Evolutionary conservation across 2,113 vertebrate genomes (phyloP).

Genomic region (Ciconia maguari): DNA sequence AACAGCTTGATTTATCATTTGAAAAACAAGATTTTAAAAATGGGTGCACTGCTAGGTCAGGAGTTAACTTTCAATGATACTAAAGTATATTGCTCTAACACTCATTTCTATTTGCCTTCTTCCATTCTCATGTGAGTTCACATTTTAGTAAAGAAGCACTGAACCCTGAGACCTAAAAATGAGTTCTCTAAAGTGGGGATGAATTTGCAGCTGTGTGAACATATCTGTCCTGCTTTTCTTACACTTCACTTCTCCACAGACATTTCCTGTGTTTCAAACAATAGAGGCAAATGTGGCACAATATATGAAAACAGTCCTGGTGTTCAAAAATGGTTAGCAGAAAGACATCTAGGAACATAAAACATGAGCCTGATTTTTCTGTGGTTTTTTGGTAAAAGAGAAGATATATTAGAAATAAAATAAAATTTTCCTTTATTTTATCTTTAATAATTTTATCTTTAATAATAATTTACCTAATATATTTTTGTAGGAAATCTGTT

Average conservation of each 20-base stretch:
- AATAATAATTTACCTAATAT: too few relatives aligned
- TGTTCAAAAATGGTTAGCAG: not conserved
- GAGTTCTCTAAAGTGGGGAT: not conserved
- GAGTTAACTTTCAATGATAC: not conserved
- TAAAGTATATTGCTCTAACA: not conserved
- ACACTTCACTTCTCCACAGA: not conserved
- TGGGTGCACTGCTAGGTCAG: not conserved
- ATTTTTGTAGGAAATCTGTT: not conserved
- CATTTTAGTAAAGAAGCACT: not conserved
- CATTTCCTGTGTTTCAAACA: not conserved
- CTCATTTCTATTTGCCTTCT: not conserved
- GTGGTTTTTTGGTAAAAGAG: not conserved
- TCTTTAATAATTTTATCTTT: too few relatives aligned
- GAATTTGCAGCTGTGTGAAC: not conserved
- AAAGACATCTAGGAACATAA: not conserved
- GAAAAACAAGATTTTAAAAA: constrained; percentile 17
- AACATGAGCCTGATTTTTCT: not conserved
- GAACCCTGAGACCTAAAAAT: not conserved
- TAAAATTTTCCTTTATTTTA: not conserved
- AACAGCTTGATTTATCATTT: not conserved
- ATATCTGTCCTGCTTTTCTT: not conserved
- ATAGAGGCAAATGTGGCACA: not conserved
- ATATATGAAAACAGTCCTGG: not conserved
- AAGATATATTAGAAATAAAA: not conserved
- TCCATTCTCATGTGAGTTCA: not conserved